Evolutionary conservation across 35 echinoderm and acorn worm species (phyloP).

Genomic region (Acanthaster planci): DNA sequence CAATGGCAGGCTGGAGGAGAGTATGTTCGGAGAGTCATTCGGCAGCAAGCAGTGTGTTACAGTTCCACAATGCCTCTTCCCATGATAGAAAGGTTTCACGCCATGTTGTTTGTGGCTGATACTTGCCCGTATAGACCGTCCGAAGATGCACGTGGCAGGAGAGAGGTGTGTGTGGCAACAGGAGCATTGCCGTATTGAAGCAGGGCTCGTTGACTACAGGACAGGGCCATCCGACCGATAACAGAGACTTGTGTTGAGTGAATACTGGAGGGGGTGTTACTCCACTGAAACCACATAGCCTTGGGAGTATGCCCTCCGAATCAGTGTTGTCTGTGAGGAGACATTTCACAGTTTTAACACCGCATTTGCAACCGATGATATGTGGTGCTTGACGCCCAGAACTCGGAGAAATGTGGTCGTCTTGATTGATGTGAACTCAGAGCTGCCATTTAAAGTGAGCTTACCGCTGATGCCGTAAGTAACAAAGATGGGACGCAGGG

Average conservation of each 20-base stretch:
- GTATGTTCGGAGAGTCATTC: conserved; percentile 6
- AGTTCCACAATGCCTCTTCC: conserved; percentile 24
- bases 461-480: conserved; percentile 50
- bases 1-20: conserved; percentile 12
- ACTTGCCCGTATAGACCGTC: conserved; percentile 48
- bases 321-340: conserved; percentile 42
- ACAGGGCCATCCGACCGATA: no score
- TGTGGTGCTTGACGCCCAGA: conserved; percentile 41
- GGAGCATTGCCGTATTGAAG: conserved; percentile 50
- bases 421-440: conserved; percentile 22
- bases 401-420: conserved; percentile 32
- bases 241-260: no score
- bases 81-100: conserved; percentile 27
- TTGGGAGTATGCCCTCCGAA: background rate
- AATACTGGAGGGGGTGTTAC: no score
- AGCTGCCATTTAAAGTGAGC: conserved; percentile 43
- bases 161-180: background rate
- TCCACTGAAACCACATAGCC: no score
- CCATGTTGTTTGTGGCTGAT: conserved; percentile 48
- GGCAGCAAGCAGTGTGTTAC: conserved; percentile 30
- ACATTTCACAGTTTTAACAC: conserved; percentile 47
- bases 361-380: conserved; percentile 27
- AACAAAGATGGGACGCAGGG: conserved; percentile 28
- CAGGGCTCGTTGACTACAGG: conserved; percentile 33
- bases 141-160: conserved; percentile 29